Evolutionary conservation across 64 coral and sea anemone species (phyloP).

Genomic region (Acropora yongei): DNA sequence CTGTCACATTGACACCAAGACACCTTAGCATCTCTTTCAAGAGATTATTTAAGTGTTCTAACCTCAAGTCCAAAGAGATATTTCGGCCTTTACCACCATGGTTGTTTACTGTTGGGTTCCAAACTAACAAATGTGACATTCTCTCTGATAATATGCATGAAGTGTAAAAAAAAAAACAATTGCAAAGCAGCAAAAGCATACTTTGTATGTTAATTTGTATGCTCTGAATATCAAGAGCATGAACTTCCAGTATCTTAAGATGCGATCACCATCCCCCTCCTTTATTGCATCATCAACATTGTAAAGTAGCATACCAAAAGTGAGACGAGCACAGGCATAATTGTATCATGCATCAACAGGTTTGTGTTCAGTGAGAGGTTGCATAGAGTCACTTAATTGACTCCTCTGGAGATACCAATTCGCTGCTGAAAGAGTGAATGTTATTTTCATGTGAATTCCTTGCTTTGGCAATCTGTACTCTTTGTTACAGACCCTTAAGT

Average conservation of each 20-base stretch:
- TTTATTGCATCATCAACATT: constrained; percentile 38
- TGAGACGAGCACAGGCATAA: constrained; percentile 44
- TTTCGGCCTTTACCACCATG: constrained; percentile 46
- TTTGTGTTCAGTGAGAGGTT: not conserved
- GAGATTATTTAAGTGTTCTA: constrained; percentile 51
- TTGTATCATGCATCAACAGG: constrained; percentile 22
- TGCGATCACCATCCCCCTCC: not conserved
- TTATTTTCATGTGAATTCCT: constrained; percentile 32
- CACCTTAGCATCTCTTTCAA: constrained; percentile 53
- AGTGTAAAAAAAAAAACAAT: not conserved
- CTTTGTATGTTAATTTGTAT: not conserved
- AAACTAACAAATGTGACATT: not conserved
- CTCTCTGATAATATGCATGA: not conserved
- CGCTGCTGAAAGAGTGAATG: not conserved
- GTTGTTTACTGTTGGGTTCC: constrained; percentile 41
- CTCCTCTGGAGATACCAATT: not conserved
- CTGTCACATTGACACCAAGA: constrained; percentile 46
- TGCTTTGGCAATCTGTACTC: constrained; percentile 56
- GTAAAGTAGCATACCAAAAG: constrained; percentile 29
- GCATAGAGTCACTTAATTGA: not conserved
- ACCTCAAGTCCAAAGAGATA: constrained; percentile 53
- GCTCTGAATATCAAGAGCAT: constrained; percentile 29
- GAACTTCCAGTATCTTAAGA: constrained; percentile 41
- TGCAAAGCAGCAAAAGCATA: constrained; percentile 44
- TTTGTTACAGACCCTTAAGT: constrained; percentile 53